phyloP scores from a whole-genome alignment of 2,888 invertebrate species.

The Athalia rosae region DNA sequence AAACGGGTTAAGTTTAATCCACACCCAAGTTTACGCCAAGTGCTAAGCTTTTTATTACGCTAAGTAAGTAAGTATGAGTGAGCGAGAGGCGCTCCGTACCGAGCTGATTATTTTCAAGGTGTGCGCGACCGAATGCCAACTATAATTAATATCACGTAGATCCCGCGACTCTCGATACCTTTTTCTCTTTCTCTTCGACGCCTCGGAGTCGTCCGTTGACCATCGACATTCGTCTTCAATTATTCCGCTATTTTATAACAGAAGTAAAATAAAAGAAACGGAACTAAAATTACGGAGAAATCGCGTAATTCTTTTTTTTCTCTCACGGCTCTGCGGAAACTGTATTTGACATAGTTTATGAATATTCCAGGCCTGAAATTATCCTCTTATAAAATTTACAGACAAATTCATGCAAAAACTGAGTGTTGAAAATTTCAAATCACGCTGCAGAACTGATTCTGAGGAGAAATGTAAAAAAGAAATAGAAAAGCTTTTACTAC shows the following conservation, averaged over 20 bases:
- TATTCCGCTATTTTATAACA: too few species aligned
- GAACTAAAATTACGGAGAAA: too few species aligned
- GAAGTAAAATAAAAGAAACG: too few species aligned
- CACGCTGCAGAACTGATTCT: constrained; percentile 47
- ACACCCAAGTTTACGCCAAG: constrained; percentile 61
- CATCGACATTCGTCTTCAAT: not conserved
- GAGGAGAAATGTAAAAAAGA: too few species aligned
- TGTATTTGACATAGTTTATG: too few species aligned
- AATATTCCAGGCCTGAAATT: too few species aligned
- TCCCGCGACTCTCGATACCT: not conserved
- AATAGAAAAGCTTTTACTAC: constrained; percentile 58
- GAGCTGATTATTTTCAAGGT: constrained; percentile 35
- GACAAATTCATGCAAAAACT: not conserved
- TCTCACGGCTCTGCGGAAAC: too few species aligned
- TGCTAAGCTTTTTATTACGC: constrained; percentile 63
- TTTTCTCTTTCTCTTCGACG: not conserved
- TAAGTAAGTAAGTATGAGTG: constrained; percentile 45
- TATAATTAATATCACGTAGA: constrained; percentile 30
- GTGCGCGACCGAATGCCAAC: constrained; percentile 20
- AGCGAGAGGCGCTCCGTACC: not conserved
- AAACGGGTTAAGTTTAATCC: constrained; percentile 64
- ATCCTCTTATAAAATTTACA: too few species aligned
- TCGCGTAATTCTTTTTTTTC: too few species aligned
- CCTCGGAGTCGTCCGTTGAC: not conserved
- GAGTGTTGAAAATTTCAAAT: constrained; percentile 35